A percentile compares a stretch with the other conserved stretches of the same genome.
phyloP scores from a whole-genome alignment of 2,888 invertebrate genomes.

The Lasius fuliginosus region DNA sequence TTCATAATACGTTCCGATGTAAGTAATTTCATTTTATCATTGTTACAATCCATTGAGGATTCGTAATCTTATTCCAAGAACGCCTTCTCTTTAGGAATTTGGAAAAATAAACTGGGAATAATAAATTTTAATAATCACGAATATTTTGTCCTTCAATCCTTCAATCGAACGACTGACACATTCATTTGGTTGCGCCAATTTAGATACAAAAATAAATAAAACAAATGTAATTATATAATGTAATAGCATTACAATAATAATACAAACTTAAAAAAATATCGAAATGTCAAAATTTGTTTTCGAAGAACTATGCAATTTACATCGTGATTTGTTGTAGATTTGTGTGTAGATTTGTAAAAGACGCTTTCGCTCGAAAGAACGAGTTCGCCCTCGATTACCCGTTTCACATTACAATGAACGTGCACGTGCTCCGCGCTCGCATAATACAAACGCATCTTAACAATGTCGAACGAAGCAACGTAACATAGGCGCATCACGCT shows the following conservation, averaged over 20 bases:
- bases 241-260: not conserved
- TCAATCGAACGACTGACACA: not conserved
- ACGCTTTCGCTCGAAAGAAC: not conserved
- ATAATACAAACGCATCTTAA: constrained; percentile 50
- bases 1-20: not conserved
- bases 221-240: not conserved
- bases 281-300: constrained; percentile 3
- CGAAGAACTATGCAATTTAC: not conserved
- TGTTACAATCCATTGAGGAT: not conserved
- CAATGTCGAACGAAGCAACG: constrained; percentile 40
- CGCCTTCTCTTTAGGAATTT: no score
- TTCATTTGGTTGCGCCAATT: not conserved
- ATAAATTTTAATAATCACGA: not conserved
- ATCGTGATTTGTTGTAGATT: not conserved
- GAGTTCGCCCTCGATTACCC: not conserved
- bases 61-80: not conserved
- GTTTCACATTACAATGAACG: not conserved
- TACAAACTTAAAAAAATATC: not conserved
- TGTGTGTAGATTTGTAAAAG: not conserved
- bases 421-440: not conserved
- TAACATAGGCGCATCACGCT: constrained; percentile 28
- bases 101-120: not conserved
- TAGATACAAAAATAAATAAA: not conserved
- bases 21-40: not conserved
- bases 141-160: no score